Conservation (phyloP, 1,140 invertebrate genomes). For the Augochlora pura region DNA sequence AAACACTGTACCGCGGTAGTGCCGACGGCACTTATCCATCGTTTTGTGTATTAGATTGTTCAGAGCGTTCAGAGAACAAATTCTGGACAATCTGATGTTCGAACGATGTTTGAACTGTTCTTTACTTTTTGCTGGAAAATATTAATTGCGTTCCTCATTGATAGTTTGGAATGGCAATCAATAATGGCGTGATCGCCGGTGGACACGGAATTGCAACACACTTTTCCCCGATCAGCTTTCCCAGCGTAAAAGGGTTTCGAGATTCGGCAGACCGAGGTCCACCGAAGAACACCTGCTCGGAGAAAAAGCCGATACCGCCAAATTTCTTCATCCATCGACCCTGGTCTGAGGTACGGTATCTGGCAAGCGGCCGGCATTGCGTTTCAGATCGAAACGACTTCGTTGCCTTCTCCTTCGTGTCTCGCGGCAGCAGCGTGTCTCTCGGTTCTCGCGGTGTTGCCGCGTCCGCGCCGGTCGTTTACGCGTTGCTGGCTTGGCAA, state of each 20-base stretch:
- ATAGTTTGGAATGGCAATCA: too few relatives aligned
- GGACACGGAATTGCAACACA: background rate
- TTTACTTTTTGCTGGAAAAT: too few relatives aligned
- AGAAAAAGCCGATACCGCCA: slow-evolving; percentile 56
- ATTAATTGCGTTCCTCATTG: too few relatives aligned
- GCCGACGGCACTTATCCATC: too few relatives aligned
- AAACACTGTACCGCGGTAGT: too few relatives aligned
- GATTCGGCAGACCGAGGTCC: slow-evolving; percentile 10
- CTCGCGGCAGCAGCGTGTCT: slow-evolving; percentile 41
- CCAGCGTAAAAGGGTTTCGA: background rate
- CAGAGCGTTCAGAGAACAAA: too few relatives aligned
- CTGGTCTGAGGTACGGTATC: slow-evolving; percentile 65
- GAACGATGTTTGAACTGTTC: too few relatives aligned
- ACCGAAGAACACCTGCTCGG: slow-evolving; percentile 33
- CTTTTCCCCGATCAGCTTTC: background rate
- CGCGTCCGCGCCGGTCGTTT: slow-evolving; percentile 35
- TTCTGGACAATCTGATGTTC: too few relatives aligned
- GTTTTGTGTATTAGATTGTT: too few relatives aligned
- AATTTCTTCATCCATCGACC: slow-evolving; percentile 73
- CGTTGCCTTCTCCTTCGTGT: slow-evolving; percentile 38
- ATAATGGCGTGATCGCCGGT: background rate
- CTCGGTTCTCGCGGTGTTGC: slow-evolving; percentile 56
- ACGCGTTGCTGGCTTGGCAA: slow-evolving; percentile 42
- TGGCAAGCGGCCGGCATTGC: slow-evolving; percentile 61
- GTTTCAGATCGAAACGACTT: slow-evolving; percentile 49